These are phyloP conservation scores for Machimus atricapillus DNA, from an alignment of 2,888 invertebrate genomes.

Conservation along the genomic window DNA sequence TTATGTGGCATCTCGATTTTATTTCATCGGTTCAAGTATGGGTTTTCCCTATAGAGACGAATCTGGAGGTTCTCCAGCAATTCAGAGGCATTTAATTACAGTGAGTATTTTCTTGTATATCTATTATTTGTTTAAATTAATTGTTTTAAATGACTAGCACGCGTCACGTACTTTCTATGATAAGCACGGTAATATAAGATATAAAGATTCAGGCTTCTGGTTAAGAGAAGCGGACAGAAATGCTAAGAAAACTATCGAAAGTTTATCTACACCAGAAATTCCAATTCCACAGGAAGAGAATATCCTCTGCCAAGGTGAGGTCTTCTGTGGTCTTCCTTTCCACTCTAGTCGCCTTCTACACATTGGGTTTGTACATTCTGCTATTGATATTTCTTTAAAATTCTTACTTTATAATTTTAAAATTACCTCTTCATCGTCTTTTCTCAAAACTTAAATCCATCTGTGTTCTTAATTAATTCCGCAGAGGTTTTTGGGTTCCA, in stretches of 20 bases:
- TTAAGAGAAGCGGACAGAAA: conserved; percentile 56
- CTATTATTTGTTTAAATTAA: not conserved
- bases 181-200: conserved; percentile 53
- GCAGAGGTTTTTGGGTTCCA: conserved; percentile 54
- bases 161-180: conserved; percentile 54
- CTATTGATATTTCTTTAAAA: not conserved
- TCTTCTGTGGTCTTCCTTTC: conserved; percentile 55
- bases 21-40: conserved; percentile 56
- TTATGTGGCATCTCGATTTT: conserved; percentile 53
- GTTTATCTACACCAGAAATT: conserved; percentile 54
- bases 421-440: not conserved
- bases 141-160: conserved; percentile 50
- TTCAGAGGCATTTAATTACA: conserved; percentile 64
- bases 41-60: conserved; percentile 67
- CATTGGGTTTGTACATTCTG: conserved; percentile 49
- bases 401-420: not conserved
- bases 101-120: conserved; percentile 56
- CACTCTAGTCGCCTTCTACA: conserved; percentile 52
- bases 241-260: conserved; percentile 54
- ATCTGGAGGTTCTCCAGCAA: conserved; percentile 54
- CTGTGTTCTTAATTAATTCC: not conserved
- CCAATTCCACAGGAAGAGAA: conserved; percentile 53
- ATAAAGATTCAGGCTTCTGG: conserved; percentile 56
- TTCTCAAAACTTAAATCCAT: not conserved
- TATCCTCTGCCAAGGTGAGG: conserved; percentile 54